Conservation (phyloP, 2,888 invertebrate genomes). For the Campaea margaritaria region DNA sequence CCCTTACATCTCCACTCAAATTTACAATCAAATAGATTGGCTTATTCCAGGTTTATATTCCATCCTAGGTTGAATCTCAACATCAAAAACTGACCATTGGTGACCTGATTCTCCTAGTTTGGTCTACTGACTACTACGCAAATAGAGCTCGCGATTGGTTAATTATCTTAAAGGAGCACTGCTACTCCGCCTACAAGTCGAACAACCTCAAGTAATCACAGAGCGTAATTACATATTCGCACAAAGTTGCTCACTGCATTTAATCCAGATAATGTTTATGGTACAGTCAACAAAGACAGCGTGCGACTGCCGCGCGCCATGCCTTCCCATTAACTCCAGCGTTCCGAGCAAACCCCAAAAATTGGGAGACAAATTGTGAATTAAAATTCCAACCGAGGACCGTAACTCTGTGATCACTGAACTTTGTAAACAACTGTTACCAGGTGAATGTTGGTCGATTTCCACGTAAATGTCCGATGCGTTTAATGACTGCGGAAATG, state of each 20-base stretch:
- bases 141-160: background rate
- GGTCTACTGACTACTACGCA: background rate
- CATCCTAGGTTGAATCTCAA: too few relatives aligned
- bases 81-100: too few relatives aligned
- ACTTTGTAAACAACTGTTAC: conserved; percentile 49
- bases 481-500: conserved; percentile 32
- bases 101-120: too few relatives aligned
- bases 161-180: conserved; percentile 1
- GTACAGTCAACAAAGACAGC: conserved; percentile 59
- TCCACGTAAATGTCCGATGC: conserved; percentile 27
- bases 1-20: too few relatives aligned
- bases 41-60: too few relatives aligned
- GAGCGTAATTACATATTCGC: conserved; percentile 16
- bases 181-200: background rate
- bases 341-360: conserved; percentile 66
- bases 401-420: conserved; percentile 49
- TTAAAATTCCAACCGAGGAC: conserved; percentile 69
- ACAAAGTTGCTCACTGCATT: conserved; percentile 47
- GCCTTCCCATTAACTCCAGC: conserved; percentile 70
- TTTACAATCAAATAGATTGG: too few relatives aligned
- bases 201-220: conserved; percentile 7
- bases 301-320: conserved; percentile 67
- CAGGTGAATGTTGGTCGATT: conserved; percentile 45
- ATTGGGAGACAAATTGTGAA: conserved; percentile 73
- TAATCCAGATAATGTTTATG: conserved; percentile 61